Conservation (phyloP, 2,888 invertebrate genomes). For the Nomada lathburiana region DNA sequence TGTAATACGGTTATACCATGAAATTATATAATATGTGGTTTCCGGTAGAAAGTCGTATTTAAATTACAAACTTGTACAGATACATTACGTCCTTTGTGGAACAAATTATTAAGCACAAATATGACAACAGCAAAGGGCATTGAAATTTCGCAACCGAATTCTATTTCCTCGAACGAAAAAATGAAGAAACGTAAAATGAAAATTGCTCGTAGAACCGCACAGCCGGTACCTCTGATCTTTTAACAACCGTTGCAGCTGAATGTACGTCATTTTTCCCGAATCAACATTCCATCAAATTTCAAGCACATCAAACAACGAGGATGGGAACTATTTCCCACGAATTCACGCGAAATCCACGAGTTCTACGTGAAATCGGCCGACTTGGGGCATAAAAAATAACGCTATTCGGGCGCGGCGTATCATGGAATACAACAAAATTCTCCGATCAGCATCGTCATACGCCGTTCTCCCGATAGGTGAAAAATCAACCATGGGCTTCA, state of each 20-base stretch:
- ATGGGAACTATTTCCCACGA: not conserved
- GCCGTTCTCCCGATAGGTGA: constrained; percentile 11
- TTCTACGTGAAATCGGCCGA: constrained; percentile 4
- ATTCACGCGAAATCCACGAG: not conserved
- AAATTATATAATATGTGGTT: too few species aligned
- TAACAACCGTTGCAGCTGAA: not conserved
- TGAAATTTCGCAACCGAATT: too few species aligned
- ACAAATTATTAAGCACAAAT: too few species aligned
- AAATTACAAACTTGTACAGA: too few species aligned
- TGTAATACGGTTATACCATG: too few species aligned
- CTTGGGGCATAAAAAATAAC: constrained; percentile 28
- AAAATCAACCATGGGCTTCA: constrained; percentile 30
- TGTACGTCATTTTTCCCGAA: constrained; percentile 16
- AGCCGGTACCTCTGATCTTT: constrained; percentile 5
- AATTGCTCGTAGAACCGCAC: not conserved
- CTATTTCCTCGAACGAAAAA: not conserved
- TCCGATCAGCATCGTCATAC: constrained; percentile 2
- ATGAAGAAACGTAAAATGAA: not conserved
- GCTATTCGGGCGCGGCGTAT: constrained; percentile 1
- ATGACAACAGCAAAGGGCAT: too few species aligned
- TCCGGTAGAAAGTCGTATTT: too few species aligned
- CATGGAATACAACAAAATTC: constrained; percentile 39
- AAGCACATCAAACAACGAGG: not conserved
- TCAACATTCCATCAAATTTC: constrained; percentile 28
- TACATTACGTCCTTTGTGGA: too few species aligned